Evolutionary conservation across 2,113 vertebrate genomes (phyloP), one percentile per base, ranked within the genome.

Genomic region (Indicator indicator): DNA sequence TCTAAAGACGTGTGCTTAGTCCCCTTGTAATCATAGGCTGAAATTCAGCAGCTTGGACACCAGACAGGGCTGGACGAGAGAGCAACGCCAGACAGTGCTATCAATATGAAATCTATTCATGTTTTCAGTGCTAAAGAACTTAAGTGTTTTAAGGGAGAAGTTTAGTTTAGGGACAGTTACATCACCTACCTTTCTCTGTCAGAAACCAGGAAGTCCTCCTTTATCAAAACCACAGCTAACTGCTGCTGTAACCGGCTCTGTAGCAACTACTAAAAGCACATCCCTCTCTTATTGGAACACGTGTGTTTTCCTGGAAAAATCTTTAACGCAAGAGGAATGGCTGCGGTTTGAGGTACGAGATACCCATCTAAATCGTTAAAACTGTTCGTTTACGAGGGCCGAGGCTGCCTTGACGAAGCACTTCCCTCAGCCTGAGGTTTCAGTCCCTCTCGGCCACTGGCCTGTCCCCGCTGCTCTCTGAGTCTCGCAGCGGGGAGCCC

Each of bases 81-180:
- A 50, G 9, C 2, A 7, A 2, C 4, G 46, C 26, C 36, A 4
- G 14, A 9, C 1, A 4, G 13, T 7, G 14, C 12, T 28, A 9
- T 17, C 23, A 1, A 0, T 36, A 32, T 9, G 28, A 11, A 38
- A 48, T 15, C 13, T 36, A 7, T 27, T 60, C 11, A 2, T 4
- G 8, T 32, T 69, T 12, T 68, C 16, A 4, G 16, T 28, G 40
- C 16, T 72, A 9, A 50, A 65, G 24, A 17, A 4, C 5, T 14
- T 1, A 23, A 36, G 4, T 4, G 9, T 3, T 72, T n/a, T 13
- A 42, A 75, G 23, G 27, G 16, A 79, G 46, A 9, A 4, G 32
- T 72, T 88, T 38, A 4, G 9, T 52, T 78, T 44, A 62, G 48
- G 48, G 64, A 13, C 30, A 52, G 21, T 52, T 36, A 19, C 0